Base-by-base conservation (phyloP, 2,113 vertebrate genomes). In the Australoheros scitulus region DNA sequence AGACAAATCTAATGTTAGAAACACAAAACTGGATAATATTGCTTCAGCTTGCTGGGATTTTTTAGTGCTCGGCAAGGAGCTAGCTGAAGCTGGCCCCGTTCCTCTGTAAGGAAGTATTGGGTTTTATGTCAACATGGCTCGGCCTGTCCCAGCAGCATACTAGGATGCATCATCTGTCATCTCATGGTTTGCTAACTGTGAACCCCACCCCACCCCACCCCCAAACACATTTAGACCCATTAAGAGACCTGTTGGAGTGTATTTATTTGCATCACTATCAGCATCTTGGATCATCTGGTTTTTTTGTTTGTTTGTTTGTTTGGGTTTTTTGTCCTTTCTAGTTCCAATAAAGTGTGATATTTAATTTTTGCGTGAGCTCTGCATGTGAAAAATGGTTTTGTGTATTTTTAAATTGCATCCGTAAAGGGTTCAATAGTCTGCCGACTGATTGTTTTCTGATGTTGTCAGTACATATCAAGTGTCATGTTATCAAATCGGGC, bases 21-120 rank as follows among this genome's bases (percentile, higher is more conserved):
- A 91, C 87, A 87, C 85, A 91, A 82, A 92, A 93, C 87, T 76
- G 58, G 88, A 94, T 93, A 90, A 91, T 94, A 85, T 93, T 94
- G 86, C 90, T 89, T 90, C 92, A 91, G 94, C 91, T 93, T 93
- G 89, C 86, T 80, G 89, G 85, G 89, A 83, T 87, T 92, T 79
- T 89, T 89, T 85, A 82, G 81, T 86, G 87, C 91, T 85, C 78
- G 83, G 91, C 81, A 11, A 88, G 88, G 84, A 89, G 93, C 92
- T 90, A 88, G 93, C 92, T 87, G 88, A 78, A 88, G 68, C 90
- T 94, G 92, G 93, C 89, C 90, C 77, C 61, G 89, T 92, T 94
- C 93, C 94, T 92, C 88, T 86, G 92, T 87, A 92, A 93, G 95
- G 95, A 96, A 96, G 95, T 95, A 95, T 95, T 95, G 92, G 91